A percentile compares a stretch with the other conserved stretches of the same genome.
Evolutionary conservation across 2,888 invertebrate genomes (phyloP).

Genomic region (Aphodius sticticus): DNA sequence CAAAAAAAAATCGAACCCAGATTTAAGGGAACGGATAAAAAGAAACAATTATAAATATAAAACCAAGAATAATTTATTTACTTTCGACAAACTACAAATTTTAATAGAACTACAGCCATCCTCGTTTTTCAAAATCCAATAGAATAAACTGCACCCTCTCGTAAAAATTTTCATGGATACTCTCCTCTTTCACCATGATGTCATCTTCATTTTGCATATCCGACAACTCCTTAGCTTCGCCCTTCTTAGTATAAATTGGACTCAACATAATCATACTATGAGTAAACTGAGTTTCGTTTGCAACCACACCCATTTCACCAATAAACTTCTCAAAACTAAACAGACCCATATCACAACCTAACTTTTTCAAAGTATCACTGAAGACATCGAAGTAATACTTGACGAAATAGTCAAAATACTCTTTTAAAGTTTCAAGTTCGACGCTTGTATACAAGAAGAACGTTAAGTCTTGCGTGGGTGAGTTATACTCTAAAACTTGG

Average conservation of each 20-base stretch:
- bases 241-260: conserved; percentile 56
- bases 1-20: too few species aligned
- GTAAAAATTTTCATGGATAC: conserved; percentile 21
- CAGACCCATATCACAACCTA: conserved; percentile 32
- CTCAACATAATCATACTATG: conserved; percentile 59
- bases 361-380: conserved; percentile 50
- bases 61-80: neutral
- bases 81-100: conserved; percentile 47
- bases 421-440: conserved; percentile 52
- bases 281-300: conserved; percentile 52
- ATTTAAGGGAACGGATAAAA: too few species aligned
- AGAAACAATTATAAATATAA: too few species aligned
- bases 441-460: conserved; percentile 65
- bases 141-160: conserved; percentile 20
- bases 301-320: conserved; percentile 55
- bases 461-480: conserved; percentile 62
- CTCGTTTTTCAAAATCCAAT: conserved; percentile 28
- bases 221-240: conserved; percentile 53
- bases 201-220: conserved; percentile 49
- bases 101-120: conserved; percentile 54
- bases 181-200: conserved; percentile 9
- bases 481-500: conserved; percentile 63
- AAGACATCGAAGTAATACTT: conserved; percentile 57
- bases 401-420: conserved; percentile 60
- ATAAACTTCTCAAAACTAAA: conserved; percentile 53